A percentile compares a stretch with the other conserved stretches of the same genome.
These are phyloP conservation scores for Hemaris fuciformis DNA, from an alignment of 2,888 invertebrate species.

Conservation along the genomic window DNA sequence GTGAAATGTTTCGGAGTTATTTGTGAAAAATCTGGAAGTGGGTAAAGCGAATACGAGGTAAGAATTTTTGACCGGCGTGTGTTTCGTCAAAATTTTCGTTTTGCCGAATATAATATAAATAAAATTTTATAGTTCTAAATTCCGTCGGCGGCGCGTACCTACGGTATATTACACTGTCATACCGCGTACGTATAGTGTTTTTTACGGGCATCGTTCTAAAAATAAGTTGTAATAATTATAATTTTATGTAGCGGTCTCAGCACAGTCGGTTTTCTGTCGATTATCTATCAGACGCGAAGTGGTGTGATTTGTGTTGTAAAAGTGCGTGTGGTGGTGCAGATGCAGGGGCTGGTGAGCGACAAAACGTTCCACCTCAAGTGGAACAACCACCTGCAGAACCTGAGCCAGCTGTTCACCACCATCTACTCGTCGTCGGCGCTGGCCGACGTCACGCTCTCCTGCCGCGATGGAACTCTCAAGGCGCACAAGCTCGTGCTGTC, in stretches of 20 bases:
- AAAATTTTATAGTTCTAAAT: slow-evolving; percentile 76
- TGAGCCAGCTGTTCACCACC: slow-evolving; percentile 85
- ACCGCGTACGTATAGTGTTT: slow-evolving; percentile 82
- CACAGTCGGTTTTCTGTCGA: slow-evolving; percentile 76
- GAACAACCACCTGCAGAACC: slow-evolving; percentile 88
- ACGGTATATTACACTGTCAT: slow-evolving; percentile 80
- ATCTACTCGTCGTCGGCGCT: slow-evolving; percentile 86
- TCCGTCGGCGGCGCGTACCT: slow-evolving; percentile 79
- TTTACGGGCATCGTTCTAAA: slow-evolving; percentile 82
- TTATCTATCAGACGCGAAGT: slow-evolving; percentile 66
- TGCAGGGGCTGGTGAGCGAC: slow-evolving; percentile 82
- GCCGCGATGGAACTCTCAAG: slow-evolving; percentile 86
- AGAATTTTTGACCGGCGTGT: slow-evolving; percentile 59
- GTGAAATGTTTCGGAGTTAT: slow-evolving; percentile 81
- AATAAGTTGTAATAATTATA: slow-evolving; percentile 82
- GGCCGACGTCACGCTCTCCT: slow-evolving; percentile 86
- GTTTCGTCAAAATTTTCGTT: slow-evolving; percentile 59
- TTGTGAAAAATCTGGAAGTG: slow-evolving; percentile 77
- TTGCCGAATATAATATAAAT: slow-evolving; percentile 67
- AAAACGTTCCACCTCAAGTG: slow-evolving; percentile 86
- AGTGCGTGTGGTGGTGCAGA: slow-evolving; percentile 77
- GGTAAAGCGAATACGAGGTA: slow-evolving; percentile 74
- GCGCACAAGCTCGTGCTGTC: slow-evolving; percentile 88
- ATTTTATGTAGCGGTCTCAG: slow-evolving; percentile 81
- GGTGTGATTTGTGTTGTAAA: slow-evolving; percentile 67